Evolutionary conservation across 2,113 vertebrate species (phyloP).

Genomic region (Hoplias malabaricus): DNA sequence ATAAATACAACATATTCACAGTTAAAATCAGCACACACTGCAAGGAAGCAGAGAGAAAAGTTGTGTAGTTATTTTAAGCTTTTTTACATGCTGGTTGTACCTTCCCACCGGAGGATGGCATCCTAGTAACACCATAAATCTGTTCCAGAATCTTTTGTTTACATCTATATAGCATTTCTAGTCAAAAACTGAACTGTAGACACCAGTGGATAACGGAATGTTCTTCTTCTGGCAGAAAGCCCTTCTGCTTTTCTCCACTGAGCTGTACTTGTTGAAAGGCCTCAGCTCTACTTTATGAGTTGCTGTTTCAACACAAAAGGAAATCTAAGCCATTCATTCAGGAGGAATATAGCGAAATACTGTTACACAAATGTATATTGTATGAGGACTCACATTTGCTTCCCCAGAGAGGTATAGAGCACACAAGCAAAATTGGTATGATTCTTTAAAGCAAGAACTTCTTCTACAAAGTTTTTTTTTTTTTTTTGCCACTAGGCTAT

Average conservation of each 20-base stretch:
- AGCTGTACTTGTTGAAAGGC: not conserved
- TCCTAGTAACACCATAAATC: not conserved
- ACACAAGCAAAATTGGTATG: conserved; percentile 1
- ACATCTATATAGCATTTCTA: not conserved
- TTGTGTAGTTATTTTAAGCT: no score
- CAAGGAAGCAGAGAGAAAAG: no score
- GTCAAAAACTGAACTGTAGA: not conserved
- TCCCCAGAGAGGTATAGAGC: not conserved
- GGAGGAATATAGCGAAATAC: not conserved
- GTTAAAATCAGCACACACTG: no score
- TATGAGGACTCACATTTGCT: not conserved
- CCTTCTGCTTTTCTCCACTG: not conserved
- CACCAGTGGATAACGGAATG: not conserved
- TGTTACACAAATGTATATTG: conserved; percentile 9
- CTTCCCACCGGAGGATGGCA: not conserved
- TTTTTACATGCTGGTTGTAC: not conserved
- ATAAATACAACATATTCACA: no score
- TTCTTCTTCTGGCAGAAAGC: not conserved
- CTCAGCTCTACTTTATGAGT: not conserved
- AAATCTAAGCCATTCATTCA: not conserved
- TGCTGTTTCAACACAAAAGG: not conserved
- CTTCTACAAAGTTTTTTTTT: not conserved
- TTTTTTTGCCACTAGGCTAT: conserved; percentile 18
- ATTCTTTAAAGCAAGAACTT: conserved; percentile 33
- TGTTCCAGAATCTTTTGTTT: not conserved